phyloP scores from a whole-genome alignment of 1,140 invertebrate genomes.

The Magallana ariakensis region DNA sequence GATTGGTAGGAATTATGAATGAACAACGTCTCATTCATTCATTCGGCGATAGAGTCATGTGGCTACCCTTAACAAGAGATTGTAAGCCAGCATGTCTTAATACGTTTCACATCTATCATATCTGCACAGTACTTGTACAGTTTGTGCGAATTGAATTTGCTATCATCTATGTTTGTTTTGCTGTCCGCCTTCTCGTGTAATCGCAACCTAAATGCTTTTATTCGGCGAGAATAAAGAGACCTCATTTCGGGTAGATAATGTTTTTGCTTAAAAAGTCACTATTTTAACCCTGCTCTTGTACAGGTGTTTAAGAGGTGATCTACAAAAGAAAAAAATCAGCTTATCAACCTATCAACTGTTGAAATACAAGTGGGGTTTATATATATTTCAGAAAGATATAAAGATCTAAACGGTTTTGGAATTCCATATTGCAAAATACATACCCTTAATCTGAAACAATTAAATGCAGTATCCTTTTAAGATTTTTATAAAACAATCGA shows the following conservation, averaged over 20 bases:
- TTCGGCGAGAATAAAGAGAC: constrained; percentile 15
- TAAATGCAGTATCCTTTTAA: no score
- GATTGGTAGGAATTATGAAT: constrained; percentile 11
- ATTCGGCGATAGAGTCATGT: background rate
- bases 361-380: no score
- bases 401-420: no score
- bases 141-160: constrained; percentile 35
- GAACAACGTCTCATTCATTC: background rate
- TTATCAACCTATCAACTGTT: no score
- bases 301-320: constrained; percentile 27
- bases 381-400: no score
- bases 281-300: background rate
- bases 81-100: constrained; percentile 3
- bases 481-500: no score
- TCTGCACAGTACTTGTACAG: constrained; percentile 18
- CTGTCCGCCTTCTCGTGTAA: constrained; percentile 5
- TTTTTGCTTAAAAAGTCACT: constrained; percentile 6
- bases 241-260: constrained; percentile 20
- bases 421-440: no score
- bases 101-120: constrained; percentile 30
- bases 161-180: constrained; percentile 23
- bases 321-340: background rate
- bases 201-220: constrained; percentile 12
- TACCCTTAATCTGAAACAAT: no score
- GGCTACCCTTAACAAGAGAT: background rate